Percentiles rank a stretch among this genome's conserved stretches.
Evolutionary conservation across 2,888 invertebrate genomes (phyloP).

Genomic region (Miltochrista miniata): DNA sequence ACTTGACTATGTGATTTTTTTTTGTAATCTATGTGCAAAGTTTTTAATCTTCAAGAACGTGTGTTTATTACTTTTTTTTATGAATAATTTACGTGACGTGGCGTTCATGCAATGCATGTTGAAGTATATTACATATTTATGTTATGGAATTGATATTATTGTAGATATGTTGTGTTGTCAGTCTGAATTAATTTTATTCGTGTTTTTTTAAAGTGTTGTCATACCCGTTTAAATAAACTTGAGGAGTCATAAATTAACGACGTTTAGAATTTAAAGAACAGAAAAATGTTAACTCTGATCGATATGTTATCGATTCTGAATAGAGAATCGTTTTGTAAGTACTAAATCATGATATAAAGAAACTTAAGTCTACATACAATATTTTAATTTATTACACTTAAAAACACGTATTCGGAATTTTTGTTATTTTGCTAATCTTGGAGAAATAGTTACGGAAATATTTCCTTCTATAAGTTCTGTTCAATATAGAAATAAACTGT

Average conservation of each 20-base stretch:
- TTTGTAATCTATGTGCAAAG: conserved; percentile 6
- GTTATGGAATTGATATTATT: conserved; percentile 33
- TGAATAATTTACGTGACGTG: conserved; percentile 28
- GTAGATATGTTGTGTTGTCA: conserved; percentile 17
- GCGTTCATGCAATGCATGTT: conserved; percentile 15
- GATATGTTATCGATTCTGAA: neutral
- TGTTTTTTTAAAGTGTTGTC: conserved; percentile 12
- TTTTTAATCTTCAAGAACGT: conserved; percentile 22
- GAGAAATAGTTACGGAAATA: no score
- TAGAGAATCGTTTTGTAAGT: neutral
- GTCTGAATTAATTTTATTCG: conserved; percentile 27
- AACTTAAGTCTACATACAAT: conserved; percentile 17
- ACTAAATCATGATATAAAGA: no score
- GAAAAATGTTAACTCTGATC: neutral
- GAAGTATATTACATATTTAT: conserved; percentile 16
- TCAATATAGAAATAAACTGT: no score
- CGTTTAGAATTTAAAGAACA: neutral
- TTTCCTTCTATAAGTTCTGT: no score
- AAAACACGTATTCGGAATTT: no score
- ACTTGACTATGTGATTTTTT: conserved; percentile 25
- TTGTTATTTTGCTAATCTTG: no score
- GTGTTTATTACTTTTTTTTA: conserved; percentile 40
- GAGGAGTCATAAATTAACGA: neutral
- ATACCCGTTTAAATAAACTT: conserved; percentile 1
- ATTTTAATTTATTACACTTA: no score